Evolutionary conservation across 2,113 vertebrate genomes (phyloP), one percentile per base, ranked within the genome.

Genomic region (Halichoerus grypus): DNA sequence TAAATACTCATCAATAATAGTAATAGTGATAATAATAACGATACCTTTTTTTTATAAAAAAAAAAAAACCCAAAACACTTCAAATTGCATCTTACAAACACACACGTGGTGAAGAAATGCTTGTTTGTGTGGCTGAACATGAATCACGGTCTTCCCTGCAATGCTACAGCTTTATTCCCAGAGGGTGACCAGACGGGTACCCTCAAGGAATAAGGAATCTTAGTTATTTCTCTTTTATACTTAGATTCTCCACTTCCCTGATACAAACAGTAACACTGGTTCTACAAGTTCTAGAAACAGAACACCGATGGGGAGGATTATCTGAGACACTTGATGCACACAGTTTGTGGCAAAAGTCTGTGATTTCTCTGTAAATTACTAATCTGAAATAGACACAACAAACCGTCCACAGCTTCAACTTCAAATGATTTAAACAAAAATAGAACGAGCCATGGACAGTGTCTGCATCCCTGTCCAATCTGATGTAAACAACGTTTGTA

Each of bases 401-500:
- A 97, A 96, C 98, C 95, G 97, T 98, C 98, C 98, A 99, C 83
- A 98, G 98, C 98, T 98, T 99, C 97, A 98, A 98, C 97, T 99
- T 98, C 97, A 98, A 98, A 99, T 98, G 98, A 98, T 98, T 97
- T 98, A 96, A 99, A 99, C 98, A 98, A 98, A 99, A 98, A 99
- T 99, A 99, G 97, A 98, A 99, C 97, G 69, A 98, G 99, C 98
- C 97, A 98, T 98, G 98, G 98, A 98, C 98, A 97, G 97, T 90
- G 88, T 99, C 98, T 98, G 98, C 99, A 99, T 98, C 99, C 98
- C 99, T 98, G 98, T 98, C 99, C 99, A 98, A 98, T 98, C 96
- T 98, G 99, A 98, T 99, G 99, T 99, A 99, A 99, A 99, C 98
- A 99, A 99, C 97, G 94, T 99, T 99, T 98, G 98, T 99, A 99